Evolutionary conservation across 2,797 vertebrate genomes (phyloP).

Genomic region (Myiotriccus ornatus): DNA sequence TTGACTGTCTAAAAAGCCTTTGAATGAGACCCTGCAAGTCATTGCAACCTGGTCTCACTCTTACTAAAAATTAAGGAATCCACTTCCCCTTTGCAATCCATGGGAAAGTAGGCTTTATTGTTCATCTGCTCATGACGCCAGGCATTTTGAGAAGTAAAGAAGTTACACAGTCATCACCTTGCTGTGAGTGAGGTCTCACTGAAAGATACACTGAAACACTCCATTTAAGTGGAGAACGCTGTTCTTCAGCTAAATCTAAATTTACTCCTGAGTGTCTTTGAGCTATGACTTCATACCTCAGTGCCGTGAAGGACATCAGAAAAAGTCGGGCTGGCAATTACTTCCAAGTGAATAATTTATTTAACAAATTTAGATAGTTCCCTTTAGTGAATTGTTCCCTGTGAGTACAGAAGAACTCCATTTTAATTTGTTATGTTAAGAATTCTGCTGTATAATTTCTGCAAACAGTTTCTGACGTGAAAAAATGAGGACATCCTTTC

Average conservation of each 20-base stretch:
- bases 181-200: neutral
- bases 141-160: neutral
- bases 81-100: neutral
- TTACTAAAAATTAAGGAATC: neutral
- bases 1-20: neutral
- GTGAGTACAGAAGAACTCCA: neutral
- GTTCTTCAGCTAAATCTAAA: neutral
- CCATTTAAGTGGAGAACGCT: neutral
- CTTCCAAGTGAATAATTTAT: constrained; percentile 40
- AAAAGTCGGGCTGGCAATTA: constrained; percentile 1
- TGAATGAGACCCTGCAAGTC: neutral
- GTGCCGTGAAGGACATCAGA: neutral
- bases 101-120: neutral
- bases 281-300: neutral
- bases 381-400: neutral
- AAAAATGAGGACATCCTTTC: neutral
- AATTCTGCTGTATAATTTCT: neutral
- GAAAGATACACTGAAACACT: neutral
- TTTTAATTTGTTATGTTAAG: neutral
- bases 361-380: constrained; percentile 1
- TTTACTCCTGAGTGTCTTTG: neutral
- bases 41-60: neutral
- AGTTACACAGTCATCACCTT: neutral
- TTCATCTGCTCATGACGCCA: neutral
- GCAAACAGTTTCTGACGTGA: neutral